Evolutionary conservation across 2,888 invertebrate species (phyloP).

Genomic region (Tipula lateralis): DNA sequence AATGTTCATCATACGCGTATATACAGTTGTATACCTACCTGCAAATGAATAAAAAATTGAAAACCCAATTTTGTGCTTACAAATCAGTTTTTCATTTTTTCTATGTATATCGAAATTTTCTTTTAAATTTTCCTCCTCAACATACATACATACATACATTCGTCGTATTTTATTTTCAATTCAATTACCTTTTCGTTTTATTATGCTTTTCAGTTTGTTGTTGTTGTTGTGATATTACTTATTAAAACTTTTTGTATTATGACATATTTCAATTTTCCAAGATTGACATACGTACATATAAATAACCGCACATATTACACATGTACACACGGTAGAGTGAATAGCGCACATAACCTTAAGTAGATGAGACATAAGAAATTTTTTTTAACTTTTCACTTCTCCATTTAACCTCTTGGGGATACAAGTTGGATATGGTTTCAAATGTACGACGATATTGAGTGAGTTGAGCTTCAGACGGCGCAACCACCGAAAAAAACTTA

Average conservation of each 20-base stretch:
- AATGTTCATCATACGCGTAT: not conserved
- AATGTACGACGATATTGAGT: not conserved
- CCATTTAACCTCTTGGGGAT: not conserved
- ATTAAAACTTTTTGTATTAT: slow-evolving; percentile 2
- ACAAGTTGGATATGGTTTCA: not conserved
- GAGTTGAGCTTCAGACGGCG: no score
- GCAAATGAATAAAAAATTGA: not conserved
- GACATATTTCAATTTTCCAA: not conserved
- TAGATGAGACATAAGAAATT: not conserved
- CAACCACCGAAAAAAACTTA: no score
- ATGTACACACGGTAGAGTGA: not conserved
- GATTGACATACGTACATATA: not conserved
- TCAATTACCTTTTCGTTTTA: not conserved
- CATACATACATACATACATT: no score
- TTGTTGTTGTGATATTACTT: not conserved
- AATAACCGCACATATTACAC: not conserved
- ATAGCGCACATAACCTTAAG: not conserved
- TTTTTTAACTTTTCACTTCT: not conserved
- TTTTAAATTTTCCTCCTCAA: not conserved
- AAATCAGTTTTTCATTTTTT: not conserved
- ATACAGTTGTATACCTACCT: not conserved
- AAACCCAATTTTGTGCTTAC: not conserved
- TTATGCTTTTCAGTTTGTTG: no score
- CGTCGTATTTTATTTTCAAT: not conserved
- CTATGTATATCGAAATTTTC: not conserved